phyloP scores from a whole-genome alignment of 2,888 invertebrate species.

The Drosophila suboccidentalis region DNA sequence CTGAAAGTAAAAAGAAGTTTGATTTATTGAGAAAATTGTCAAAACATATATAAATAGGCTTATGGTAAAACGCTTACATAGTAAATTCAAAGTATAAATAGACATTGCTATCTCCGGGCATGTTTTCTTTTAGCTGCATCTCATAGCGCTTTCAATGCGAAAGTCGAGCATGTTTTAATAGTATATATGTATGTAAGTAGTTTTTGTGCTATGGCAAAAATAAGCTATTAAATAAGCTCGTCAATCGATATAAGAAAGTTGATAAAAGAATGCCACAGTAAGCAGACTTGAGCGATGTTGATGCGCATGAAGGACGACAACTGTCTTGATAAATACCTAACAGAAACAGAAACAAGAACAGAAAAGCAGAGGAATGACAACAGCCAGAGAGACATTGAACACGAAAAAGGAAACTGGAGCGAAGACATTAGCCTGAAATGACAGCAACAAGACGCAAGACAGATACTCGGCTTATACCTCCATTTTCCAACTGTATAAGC shows the following conservation, averaged over 20 bases:
- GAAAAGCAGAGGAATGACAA: slow-evolving; percentile 47
- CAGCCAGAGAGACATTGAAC: slow-evolving; percentile 72
- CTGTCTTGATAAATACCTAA: slow-evolving; percentile 50
- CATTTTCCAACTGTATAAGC: slow-evolving; percentile 44
- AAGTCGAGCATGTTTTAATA: background rate
- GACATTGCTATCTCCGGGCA: background rate
- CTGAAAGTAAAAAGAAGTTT: slow-evolving; percentile 45
- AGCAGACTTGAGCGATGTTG: slow-evolving; percentile 62
- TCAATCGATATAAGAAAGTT: slow-evolving; percentile 28
- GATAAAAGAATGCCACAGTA: slow-evolving; percentile 54
- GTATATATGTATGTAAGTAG: background rate
- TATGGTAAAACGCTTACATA: background rate
- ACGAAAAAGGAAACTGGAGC: slow-evolving; percentile 78
- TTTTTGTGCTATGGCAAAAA: background rate
- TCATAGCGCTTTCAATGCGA: background rate
- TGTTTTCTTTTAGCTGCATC: background rate
- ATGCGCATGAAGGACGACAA: slow-evolving; percentile 48
- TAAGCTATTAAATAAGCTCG: slow-evolving; percentile 24
- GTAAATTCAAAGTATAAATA: background rate
- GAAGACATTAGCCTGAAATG: slow-evolving; percentile 79
- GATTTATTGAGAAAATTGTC: slow-evolving; percentile 2
- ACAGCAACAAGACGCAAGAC: slow-evolving; percentile 77
- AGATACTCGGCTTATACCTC: slow-evolving; percentile 70
- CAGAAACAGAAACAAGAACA: slow-evolving; percentile 17
- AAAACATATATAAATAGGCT: slow-evolving; percentile 12